Percentiles rank a stretch among this genome's conserved stretches.
Evolutionary conservation across 2,888 invertebrate species (phyloP).

Genomic region (Drosophila antonietae): DNA sequence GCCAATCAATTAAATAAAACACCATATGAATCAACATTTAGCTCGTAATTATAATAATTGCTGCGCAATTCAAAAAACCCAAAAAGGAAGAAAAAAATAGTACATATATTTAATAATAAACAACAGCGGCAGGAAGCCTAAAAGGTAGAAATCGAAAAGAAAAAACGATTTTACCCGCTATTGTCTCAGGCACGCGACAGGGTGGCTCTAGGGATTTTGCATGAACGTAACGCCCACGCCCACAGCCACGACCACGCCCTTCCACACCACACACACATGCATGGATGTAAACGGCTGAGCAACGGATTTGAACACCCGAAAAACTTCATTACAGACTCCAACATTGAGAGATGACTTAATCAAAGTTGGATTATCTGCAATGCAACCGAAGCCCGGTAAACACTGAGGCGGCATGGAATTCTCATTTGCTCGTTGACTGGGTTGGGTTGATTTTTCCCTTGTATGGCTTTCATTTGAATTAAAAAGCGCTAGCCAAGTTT

Average conservation of each 20-base stretch:
- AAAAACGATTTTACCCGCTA: slow-evolving; percentile 4
- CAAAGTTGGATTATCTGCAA: slow-evolving; percentile 83
- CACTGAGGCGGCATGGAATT: slow-evolving; percentile 26
- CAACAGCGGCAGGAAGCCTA: slow-evolving; percentile 44
- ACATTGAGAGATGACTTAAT: slow-evolving; percentile 81
- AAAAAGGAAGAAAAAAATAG: slow-evolving; percentile 29
- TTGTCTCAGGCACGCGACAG: slow-evolving; percentile 51
- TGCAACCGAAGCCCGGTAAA: slow-evolving; percentile 48
- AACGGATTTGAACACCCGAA: slow-evolving; percentile 81
- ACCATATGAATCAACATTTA: slow-evolving; percentile 40
- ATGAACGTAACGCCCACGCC: slow-evolving; percentile 31
- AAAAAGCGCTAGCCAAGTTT: slow-evolving; percentile 74
- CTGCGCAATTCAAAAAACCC: slow-evolving; percentile 22
- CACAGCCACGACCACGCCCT: neutral
- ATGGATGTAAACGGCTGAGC: slow-evolving; percentile 71
- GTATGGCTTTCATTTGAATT: slow-evolving; percentile 75
- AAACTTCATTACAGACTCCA: slow-evolving; percentile 62
- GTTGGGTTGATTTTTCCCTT: slow-evolving; percentile 27
- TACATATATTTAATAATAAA: slow-evolving; percentile 21
- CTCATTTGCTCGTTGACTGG: slow-evolving; percentile 20
- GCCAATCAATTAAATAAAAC: slow-evolving; percentile 52
- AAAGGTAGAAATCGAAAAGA: slow-evolving; percentile 8
- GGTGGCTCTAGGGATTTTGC: slow-evolving; percentile 39
- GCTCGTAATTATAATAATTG: slow-evolving; percentile 55
- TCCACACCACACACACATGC: slow-evolving; percentile 13